Percentiles rank a stretch among this genome's conserved stretches.
phyloP scores from a whole-genome alignment of 2,888 invertebrate genomes.

The Lysandra bellargus region DNA sequence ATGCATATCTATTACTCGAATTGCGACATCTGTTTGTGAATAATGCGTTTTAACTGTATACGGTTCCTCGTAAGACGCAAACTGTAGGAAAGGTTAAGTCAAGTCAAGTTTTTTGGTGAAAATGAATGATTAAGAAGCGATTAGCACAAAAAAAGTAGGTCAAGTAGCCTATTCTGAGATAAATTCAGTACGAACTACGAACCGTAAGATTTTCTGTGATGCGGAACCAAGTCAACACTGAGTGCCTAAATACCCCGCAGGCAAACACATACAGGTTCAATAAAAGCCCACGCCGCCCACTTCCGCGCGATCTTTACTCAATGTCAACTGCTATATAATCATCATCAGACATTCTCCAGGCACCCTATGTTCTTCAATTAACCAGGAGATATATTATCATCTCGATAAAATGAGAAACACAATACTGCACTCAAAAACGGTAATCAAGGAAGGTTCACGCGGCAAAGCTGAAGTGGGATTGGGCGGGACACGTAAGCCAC shows the following conservation, averaged over 20 bases:
- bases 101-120: too few relatives aligned
- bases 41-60: background rate
- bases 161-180: too few relatives aligned
- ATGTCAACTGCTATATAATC: conserved; percentile 15
- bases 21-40: background rate
- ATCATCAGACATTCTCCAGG: background rate
- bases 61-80: too few relatives aligned
- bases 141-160: too few relatives aligned
- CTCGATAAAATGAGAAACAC: too few relatives aligned
- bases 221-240: background rate
- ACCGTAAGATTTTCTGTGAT: background rate
- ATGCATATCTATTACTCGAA: conserved; percentile 11
- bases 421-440: too few relatives aligned
- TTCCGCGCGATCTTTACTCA: conserved; percentile 9
- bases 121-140: too few relatives aligned
- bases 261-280: conserved; percentile 1
- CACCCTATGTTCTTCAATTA: background rate
- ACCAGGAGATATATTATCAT: background rate
- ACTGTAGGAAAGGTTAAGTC: too few relatives aligned
- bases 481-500: too few relatives aligned
- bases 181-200: too few relatives aligned
- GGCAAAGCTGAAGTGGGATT: too few relatives aligned
- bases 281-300: conserved; percentile 18
- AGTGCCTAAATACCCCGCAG: background rate
- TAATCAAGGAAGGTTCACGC: too few relatives aligned